phyloP scores from a whole-genome alignment of 2,797 vertebrate genomes.

The Glossophaga mutica region DNA sequence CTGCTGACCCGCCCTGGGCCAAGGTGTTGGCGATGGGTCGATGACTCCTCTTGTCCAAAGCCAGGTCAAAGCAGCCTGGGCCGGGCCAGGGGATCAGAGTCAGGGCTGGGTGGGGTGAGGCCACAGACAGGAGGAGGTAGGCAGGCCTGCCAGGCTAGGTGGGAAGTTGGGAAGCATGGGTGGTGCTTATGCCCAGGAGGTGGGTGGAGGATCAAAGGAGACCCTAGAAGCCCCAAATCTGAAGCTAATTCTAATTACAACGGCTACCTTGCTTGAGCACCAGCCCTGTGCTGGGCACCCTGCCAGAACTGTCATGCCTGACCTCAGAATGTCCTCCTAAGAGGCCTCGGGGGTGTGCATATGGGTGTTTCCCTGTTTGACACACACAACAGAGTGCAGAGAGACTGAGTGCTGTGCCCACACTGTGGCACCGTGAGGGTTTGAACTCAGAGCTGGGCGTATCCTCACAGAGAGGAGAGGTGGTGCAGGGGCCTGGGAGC shows the following conservation, averaged over 20 bases:
- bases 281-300: rapidly evolving
- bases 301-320: not conserved
- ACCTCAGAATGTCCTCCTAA: not conserved
- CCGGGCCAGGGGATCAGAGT: not conserved
- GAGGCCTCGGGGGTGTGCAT: not conserved
- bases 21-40: not conserved
- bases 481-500: not conserved
- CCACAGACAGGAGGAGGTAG: not conserved
- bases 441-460: not conserved
- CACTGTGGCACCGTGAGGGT: not conserved
- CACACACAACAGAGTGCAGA: rapidly evolving
- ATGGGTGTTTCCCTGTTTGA: not conserved
- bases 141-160: not conserved
- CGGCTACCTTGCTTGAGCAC: not conserved
- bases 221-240: not conserved
- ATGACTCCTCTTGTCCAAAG: not conserved
- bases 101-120: not conserved
- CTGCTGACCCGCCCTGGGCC: not conserved
- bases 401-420: not conserved
- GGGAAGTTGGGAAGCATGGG: not conserved
- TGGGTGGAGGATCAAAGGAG: not conserved
- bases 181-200: not conserved
- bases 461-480: not conserved
- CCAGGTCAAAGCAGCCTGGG: not conserved
- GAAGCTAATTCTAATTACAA: not conserved